These are phyloP conservation scores for Orientallactaga sibirica DNA, from an alignment of 2,797 vertebrate genomes.

Conservation along the genomic window DNA sequence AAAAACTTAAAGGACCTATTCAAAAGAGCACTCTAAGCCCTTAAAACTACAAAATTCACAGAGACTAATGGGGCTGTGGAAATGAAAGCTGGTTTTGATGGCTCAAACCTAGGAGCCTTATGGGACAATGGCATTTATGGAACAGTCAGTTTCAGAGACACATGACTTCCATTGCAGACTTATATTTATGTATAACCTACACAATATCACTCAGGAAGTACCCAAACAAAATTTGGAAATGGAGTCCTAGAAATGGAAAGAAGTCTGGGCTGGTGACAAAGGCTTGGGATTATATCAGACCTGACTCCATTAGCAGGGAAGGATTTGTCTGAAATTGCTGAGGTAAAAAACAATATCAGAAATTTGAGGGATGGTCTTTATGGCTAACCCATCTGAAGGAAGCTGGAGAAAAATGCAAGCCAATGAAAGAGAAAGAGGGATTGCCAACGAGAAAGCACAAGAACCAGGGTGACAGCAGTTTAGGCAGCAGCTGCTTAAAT, in stretches of 20 bases:
- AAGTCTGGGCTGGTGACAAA: conserved; percentile 1
- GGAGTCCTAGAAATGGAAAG: neutral
- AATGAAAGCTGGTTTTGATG: neutral
- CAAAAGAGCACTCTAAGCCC: neutral
- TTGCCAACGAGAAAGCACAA: neutral
- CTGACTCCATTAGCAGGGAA: neutral
- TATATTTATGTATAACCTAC: neutral
- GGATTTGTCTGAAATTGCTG: neutral
- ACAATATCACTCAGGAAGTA: neutral
- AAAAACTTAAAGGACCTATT: neutral
- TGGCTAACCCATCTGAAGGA: neutral
- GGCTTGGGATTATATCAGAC: neutral
- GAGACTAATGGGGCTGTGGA: neutral
- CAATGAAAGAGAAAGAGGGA: neutral
- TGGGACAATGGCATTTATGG: neutral
- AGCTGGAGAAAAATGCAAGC: neutral
- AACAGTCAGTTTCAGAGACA: neutral
- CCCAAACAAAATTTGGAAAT: neutral
- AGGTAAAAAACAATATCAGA: neutral
- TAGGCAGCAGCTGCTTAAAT: neutral
- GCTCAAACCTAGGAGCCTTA: neutral
- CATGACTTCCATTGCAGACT: neutral
- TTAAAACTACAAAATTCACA: neutral
- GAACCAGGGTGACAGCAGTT: neutral
- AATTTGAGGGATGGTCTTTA: neutral